Evolutionary conservation across 2,797 vertebrate genomes (phyloP), one percentile per base, ranked within the genome.

Genomic region (Todus mexicanus): DNA sequence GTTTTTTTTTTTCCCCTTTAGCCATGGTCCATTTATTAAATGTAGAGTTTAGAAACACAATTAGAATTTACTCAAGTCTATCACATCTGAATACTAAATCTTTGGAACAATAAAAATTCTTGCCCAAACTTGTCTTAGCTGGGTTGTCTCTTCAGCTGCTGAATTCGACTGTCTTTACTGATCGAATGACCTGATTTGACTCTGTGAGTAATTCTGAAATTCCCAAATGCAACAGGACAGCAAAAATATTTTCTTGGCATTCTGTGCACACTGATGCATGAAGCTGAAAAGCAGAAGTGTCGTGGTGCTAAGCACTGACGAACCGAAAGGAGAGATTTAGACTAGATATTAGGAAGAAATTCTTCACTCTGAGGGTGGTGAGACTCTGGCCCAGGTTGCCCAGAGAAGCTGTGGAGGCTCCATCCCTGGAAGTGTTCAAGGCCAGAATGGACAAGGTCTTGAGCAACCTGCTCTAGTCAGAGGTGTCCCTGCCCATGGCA

Each of bases 11-110:
- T 74, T 83, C 72, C 80, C 70, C 35, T 42, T 74, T 86, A 65
- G 84, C 70, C 66, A 74, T 16, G 59, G 82, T 63, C 82, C 87
- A 86, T 96, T 95, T 96, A 89, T 96, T 96, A 95, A 96, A 92
- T 10, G 70, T 54, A 70, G 84, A 94, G 57, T 85, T 93, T n/a
- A 71, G 75, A 91, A 93, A 93, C 61, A 80, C 92, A 96, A 91
- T 94, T 93, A 95, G 85, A 95, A 92, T 86, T 93, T 95, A 91
- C 65, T 95, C 82, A 38, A 51, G 79, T 93, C 76, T 92, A 11
- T 85, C 89, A 91, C 51, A 73, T 47, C 65, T 84, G 91, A 88
- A 69, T 87, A 65, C 71, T 69, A 91, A 92, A 85, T 92, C 73
- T 93, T 72, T 10, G 8, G 63, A 84, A 73, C 82, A 86, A 87